Evolutionary conservation across 2,797 vertebrate genomes (phyloP), one percentile per base, ranked within the genome.

Genomic region (Microctenopoma stevenorrisi): DNA sequence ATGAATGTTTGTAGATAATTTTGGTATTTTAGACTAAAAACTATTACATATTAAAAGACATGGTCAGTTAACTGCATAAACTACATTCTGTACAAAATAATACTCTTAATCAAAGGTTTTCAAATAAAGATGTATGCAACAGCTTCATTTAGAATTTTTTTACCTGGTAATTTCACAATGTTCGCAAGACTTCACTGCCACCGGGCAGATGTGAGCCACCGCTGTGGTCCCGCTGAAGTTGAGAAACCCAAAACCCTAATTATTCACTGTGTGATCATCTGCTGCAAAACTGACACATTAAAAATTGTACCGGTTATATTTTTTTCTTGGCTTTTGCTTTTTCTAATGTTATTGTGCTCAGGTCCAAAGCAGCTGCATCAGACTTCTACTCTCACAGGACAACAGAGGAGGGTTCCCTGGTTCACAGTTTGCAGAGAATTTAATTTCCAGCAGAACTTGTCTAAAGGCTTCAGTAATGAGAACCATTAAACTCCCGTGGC

Each of bases 391-490:
- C 74, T 86, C 78, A 52, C 57, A 76, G 77, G 72, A 84, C 59
- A 3, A 62, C 51, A 55, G 52, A 50, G 47, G 55, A 73, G 63
- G n/a, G 49, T 35, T 74, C 66, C 44, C 47, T 12, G 82, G 61
- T 79, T 83, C 81, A 71, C 83, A 85, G 85, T 81, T 71, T 79
- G 78, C 73, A 70, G 54, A 64, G 58, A 56, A 69, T 9, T 71
- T 69, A 57, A 64, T 59, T 77, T 81, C 68, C 50, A 78, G 72
- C 74, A 79, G 65, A 83, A 60, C 22, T 62, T 72, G 79, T 85
- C 68, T 82, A 75, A 88, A 85, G 76, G 63, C 74, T 61, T 72
- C 58, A 64, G 64, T 89, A 87, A 87, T 85, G 82, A 88, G 81
- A 53, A 52, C 62, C 73, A 82, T 85, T 89, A 79, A 85, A 51